These are phyloP conservation scores for Clistopyga incitator DNA, from an alignment of 2,888 invertebrate genomes.

Conservation along the genomic window DNA sequence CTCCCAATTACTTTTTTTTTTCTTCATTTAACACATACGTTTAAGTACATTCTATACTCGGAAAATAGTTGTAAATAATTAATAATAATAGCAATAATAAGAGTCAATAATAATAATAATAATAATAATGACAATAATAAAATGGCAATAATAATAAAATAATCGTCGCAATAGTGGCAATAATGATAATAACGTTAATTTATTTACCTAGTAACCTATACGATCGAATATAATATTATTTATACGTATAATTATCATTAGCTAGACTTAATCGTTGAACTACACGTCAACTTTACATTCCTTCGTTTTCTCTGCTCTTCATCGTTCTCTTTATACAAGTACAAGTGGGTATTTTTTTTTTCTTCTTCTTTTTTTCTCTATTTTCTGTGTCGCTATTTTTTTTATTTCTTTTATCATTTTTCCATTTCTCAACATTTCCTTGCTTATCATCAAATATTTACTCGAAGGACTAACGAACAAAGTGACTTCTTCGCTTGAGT, in stretches of 20 bases:
- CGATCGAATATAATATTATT: constrained; percentile 67
- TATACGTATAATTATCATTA: constrained; percentile 79
- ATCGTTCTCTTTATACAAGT: constrained; percentile 73
- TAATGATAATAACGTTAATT: constrained; percentile 74
- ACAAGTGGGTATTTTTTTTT: constrained; percentile 50
- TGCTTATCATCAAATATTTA: constrained; percentile 73
- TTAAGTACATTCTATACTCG: constrained; percentile 63
- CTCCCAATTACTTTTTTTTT: constrained; percentile 43
- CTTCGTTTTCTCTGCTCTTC: constrained; percentile 28
- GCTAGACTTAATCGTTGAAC: constrained; percentile 66
- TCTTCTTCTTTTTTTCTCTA: constrained; percentile 57
- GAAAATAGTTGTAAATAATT: constrained; percentile 72
- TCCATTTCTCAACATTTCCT: constrained; percentile 34
- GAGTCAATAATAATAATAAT: constrained; percentile 74
- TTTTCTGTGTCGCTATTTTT: not conserved
- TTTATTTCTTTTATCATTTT: constrained; percentile 41
- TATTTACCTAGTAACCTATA: constrained; percentile 66
- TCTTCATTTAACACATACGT: constrained; percentile 35
- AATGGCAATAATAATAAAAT: constrained; percentile 77
- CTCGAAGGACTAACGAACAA: constrained; percentile 74
- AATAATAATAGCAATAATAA: constrained; percentile 76
- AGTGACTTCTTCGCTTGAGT: constrained; percentile 74
- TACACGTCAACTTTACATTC: constrained; percentile 68
- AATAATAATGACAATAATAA: constrained; percentile 76
- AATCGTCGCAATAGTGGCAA: constrained; percentile 74